phyloP scores from a whole-genome alignment of 2,888 invertebrate species.

The Idaea aversata region DNA sequence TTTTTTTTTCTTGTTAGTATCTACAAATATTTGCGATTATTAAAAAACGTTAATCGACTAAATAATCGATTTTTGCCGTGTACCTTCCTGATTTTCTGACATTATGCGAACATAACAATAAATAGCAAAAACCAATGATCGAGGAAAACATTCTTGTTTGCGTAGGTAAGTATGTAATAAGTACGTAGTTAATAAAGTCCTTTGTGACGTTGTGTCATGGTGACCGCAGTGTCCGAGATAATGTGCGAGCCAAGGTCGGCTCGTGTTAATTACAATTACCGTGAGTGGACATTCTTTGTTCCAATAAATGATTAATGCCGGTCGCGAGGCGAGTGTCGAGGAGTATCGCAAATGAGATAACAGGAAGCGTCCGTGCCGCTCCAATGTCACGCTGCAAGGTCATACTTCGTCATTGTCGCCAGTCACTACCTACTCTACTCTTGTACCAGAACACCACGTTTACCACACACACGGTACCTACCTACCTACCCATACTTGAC shows the following conservation, averaged over 20 bases:
- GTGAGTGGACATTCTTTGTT: constrained; percentile 80
- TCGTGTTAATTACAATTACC: constrained; percentile 78
- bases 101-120: constrained; percentile 42
- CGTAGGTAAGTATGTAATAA: constrained; percentile 30
- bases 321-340: constrained; percentile 63
- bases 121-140: constrained; percentile 64
- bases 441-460: neutral
- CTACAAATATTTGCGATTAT: no score
- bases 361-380: constrained; percentile 73
- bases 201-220: constrained; percentile 66
- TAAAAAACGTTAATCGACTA: no score
- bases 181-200: constrained; percentile 54
- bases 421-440: constrained; percentile 2
- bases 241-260: constrained; percentile 51
- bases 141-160: constrained; percentile 67
- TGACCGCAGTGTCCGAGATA: constrained; percentile 59
- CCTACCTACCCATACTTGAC: neutral
- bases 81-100: constrained; percentile 23
- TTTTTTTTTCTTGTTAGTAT: no score
- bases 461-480: neutral
- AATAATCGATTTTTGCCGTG: neutral
- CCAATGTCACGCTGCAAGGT: constrained; percentile 73
- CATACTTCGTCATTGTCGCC: constrained; percentile 27
- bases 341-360: constrained; percentile 74
- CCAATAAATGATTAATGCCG: constrained; percentile 76